Conservation (phyloP, 2,888 invertebrate genomes). For the Lycocerus yunnanus region DNA sequence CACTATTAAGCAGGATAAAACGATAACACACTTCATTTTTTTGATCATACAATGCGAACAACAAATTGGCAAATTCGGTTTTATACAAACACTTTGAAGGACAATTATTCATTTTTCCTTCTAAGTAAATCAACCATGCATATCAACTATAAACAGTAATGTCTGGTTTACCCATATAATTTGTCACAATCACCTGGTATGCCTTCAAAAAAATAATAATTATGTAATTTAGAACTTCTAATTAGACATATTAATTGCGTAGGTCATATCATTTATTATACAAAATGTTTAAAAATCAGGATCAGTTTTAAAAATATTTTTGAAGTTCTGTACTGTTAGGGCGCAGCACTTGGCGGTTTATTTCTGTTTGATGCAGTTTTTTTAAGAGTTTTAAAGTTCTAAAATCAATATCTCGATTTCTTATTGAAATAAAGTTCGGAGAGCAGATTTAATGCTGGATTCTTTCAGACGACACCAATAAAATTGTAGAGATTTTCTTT, state of each 20-base stretch:
- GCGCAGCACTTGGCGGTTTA: background rate
- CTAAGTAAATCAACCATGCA: background rate
- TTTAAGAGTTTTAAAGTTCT: too few species aligned
- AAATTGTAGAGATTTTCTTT: too few species aligned
- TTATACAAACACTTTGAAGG: background rate
- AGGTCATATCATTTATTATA: background rate
- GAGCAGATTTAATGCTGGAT: too few species aligned
- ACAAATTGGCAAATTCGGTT: background rate
- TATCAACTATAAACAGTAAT: background rate
- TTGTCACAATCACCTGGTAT: background rate
- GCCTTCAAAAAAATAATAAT: background rate
- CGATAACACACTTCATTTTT: conserved; percentile 14
- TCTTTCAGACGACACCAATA: too few species aligned
- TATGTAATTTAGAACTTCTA: background rate
- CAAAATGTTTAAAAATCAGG: background rate
- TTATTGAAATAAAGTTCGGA: too few species aligned
- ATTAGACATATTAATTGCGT: background rate
- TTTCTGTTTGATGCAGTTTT: background rate
- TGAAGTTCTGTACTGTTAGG: background rate
- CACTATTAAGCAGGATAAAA: background rate
- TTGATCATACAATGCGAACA: background rate
- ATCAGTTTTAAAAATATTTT: background rate
- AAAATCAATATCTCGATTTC: too few species aligned
- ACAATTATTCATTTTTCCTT: background rate
- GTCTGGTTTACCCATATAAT: background rate